phyloP scores from a whole-genome alignment of 2,888 invertebrate genomes.

The Operophtera brumata region DNA sequence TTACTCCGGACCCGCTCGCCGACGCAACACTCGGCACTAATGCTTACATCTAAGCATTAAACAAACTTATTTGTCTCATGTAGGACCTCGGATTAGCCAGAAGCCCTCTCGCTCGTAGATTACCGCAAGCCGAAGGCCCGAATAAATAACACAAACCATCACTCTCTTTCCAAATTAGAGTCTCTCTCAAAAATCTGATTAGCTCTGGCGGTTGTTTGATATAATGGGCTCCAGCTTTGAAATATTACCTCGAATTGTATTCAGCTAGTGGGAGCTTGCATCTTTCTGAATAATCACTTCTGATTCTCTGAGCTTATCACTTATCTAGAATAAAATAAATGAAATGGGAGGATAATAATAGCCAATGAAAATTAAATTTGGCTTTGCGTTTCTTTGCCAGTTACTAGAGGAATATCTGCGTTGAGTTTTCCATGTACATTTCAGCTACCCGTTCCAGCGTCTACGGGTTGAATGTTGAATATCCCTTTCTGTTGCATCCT shows the following conservation, averaged over 20 bases:
- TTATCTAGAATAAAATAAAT: neutral
- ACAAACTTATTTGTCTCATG: conserved; percentile 69
- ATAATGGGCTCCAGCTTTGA: conserved; percentile 28
- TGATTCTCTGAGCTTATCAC: conserved; percentile 6
- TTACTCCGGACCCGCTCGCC: conserved; percentile 66
- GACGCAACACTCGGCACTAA: conserved; percentile 66
- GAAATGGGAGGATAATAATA: neutral
- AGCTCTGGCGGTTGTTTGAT: conserved; percentile 32
- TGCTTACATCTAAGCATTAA: conserved; percentile 70
- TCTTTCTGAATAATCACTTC: conserved; percentile 7
- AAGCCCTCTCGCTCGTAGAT: conserved; percentile 46
- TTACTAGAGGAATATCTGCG: too few relatives aligned
- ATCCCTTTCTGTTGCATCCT: too few relatives aligned
- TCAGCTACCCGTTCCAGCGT: too few relatives aligned
- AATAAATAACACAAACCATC: conserved; percentile 45
- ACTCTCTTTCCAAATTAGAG: conserved; percentile 44
- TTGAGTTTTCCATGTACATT: too few relatives aligned
- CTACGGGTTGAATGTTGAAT: too few relatives aligned
- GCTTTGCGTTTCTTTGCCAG: neutral
- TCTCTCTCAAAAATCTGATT: conserved; percentile 37
- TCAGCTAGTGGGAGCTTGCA: neutral
- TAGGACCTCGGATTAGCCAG: conserved; percentile 63
- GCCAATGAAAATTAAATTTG: neutral
- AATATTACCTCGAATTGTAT: conserved; percentile 17
- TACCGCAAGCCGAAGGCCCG: conserved; percentile 42